Conservation (phyloP, 2,888 invertebrate species). For the Anaspis maculata region DNA sequence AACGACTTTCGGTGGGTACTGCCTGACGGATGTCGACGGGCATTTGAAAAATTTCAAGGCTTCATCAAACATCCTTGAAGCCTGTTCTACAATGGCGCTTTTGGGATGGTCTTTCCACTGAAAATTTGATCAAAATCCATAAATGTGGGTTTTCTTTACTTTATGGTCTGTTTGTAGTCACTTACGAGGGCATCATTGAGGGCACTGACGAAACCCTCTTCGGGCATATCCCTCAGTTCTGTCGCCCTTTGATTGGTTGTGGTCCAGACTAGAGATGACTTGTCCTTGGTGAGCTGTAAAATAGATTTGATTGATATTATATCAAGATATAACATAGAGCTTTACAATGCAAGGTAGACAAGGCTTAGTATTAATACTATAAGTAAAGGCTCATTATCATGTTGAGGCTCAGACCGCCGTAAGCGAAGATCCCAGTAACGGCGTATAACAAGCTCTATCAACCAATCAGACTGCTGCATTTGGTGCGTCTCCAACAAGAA, state of each 20-base stretch:
- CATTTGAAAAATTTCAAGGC: constrained; percentile 40
- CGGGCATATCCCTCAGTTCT: constrained; percentile 56
- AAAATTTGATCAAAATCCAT: constrained; percentile 8
- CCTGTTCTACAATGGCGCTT: constrained; percentile 46
- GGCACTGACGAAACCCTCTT: constrained; percentile 76
- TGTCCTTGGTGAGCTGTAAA: constrained; percentile 54
- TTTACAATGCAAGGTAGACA: too few relatives aligned
- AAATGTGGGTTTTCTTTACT: constrained; percentile 1
- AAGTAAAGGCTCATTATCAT: too few relatives aligned
- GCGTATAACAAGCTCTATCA: too few relatives aligned
- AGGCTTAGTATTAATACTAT: too few relatives aligned
- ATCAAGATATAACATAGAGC: background rate
- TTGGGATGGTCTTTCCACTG: constrained; percentile 57
- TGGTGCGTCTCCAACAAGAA: too few relatives aligned
- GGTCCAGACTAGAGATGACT: constrained; percentile 93
- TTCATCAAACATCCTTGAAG: constrained; percentile 47
- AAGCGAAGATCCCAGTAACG: too few relatives aligned
- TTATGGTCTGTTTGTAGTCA: too few relatives aligned
- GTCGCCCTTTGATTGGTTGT: constrained; percentile 69
- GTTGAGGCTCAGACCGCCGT: too few relatives aligned
- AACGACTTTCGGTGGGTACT: constrained; percentile 58
- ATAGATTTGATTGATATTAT: constrained; percentile 1
- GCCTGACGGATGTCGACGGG: constrained; percentile 35
- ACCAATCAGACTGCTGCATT: too few relatives aligned
- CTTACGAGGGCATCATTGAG: constrained; percentile 8